These are phyloP conservation scores for Caenorhabditis wallacei DNA, from an alignment of 2,888 invertebrate genomes.

Conservation along the genomic window DNA sequence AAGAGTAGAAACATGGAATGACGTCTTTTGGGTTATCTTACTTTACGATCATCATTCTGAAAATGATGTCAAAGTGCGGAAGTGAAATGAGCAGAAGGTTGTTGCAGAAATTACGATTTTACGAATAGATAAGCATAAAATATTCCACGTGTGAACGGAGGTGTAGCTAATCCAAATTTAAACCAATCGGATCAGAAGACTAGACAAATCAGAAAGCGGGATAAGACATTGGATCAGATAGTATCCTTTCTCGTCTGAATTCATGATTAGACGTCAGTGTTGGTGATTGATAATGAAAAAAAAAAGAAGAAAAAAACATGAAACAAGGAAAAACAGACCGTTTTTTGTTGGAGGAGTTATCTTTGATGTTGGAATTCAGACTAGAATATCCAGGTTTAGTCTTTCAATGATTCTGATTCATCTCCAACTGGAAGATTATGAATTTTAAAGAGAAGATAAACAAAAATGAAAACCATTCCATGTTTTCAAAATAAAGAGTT, in stretches of 20 bases:
- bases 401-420: background rate
- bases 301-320: background rate
- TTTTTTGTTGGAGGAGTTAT: slow-evolving; percentile 7
- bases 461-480: no score
- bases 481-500: no score
- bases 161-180: slow-evolving; percentile 4
- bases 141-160: background rate
- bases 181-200: background rate
- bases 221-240: background rate
- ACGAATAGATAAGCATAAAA: background rate
- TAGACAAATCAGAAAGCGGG: background rate
- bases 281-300: background rate
- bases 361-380: slow-evolving; percentile 22
- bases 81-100: slow-evolving; percentile 11
- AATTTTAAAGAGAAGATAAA: no score
- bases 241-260: background rate
- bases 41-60: slow-evolving; percentile 24
- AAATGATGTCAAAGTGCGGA: slow-evolving; percentile 50
- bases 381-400: background rate
- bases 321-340: slow-evolving; percentile 30
- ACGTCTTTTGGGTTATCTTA: slow-evolving; percentile 47
- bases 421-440: background rate
- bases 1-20: slow-evolving; percentile 4
- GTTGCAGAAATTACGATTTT: slow-evolving; percentile 1
- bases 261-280: slow-evolving; percentile 13